Base-by-base conservation (phyloP, 1,140 invertebrate genomes). In the Cheumatopsyche charites region DNA sequence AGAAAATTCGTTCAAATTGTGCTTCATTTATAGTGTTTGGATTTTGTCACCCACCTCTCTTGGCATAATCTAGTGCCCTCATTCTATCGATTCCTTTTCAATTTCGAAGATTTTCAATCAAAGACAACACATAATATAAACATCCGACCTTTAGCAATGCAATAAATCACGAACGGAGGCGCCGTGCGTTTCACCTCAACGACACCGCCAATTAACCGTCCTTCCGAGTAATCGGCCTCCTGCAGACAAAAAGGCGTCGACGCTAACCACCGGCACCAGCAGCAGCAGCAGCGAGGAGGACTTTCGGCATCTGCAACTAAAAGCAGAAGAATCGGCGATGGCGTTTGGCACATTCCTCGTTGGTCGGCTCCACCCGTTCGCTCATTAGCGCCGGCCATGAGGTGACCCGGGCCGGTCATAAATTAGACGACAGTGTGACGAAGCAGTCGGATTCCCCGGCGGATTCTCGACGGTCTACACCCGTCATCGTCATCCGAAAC, bases 371-470 rank as follows among this genome's bases (percentile, higher is more conserved):
- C 29, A 36, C 29, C 29, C 29, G 29, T 36, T 6, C 43, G 69
- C 71, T 73, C 71, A 73, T 75, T 73, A 73, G 71, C 71, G 62
- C 74, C 63, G 62, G 69, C 69, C 69, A 75, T 75, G 73, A 75
- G 71, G 74, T 75, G 74, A 75, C 74, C 74, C 74, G 47, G 55
- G 66, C 21, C 71, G 70, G 52, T 75, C 62, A 73, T 75, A 75
- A 75, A 75, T 75, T 75, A 75, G 67, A 4, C 73, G 67, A 70
- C 73, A 67, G 61, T 62, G 41, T 36, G 52, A 67, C 71, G 71
- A 62, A 73, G 71, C 68, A 36, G 55, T 55, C 67, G 42, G 55
- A 73, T 73, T 73, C 71, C 69, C 69, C 43, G 65, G 13, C 65
- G 43, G 65, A 41, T 47, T 45, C 62, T 9, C 65, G n/a, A 23